Evolutionary conservation across 2,797 vertebrate genomes (phyloP), one percentile per base, ranked within the genome.

Genomic region (Acropternis orthonyx): DNA sequence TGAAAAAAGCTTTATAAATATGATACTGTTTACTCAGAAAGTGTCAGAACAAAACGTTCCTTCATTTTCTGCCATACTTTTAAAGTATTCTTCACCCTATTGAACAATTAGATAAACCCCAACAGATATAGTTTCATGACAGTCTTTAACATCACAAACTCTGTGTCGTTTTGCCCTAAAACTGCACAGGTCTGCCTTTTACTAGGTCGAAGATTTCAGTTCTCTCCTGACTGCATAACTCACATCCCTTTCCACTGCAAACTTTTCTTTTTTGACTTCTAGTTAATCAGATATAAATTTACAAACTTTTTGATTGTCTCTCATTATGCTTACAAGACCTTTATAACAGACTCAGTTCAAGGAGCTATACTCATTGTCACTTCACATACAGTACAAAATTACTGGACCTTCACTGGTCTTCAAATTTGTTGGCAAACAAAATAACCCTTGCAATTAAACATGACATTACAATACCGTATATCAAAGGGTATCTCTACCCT

Each of bases 381-480:
- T 36, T 82, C 66, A 49, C 39, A 73, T 36, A 34, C n/a, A 83
- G 39, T 54, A 28, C 17, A 77, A 28, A 43, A 55, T 39, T 63
- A 27, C 61, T 58, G 59, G 27, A n/a, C 79, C 5, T n/a, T 51
- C 32, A 21, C 58, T 14, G 5, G 59, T 89, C 72, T 88, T 89
- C 61, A 67, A 44, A 36, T 88, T 73, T 86, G 46, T 55, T 71
- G 82, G 63, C 51, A 88, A 81, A 54, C 1, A 9, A 89, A 55
- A 65, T 77, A 88, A 91, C 69, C 67, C 82, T 92, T 69, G 37
- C 79, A 95, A 88, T 96, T 93, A 94, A 73, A 79, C 48, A 48
- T 51, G 69, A 62, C 85, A 65, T 65, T 65, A 76, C 34, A 39
- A 76, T 95, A 36, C 12, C 21, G 28, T 49, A 9, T 78, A 91